Evolutionary conservation across 2,888 invertebrate genomes (phyloP).

Genomic region (Parapristionchus giblindavisi): DNA sequence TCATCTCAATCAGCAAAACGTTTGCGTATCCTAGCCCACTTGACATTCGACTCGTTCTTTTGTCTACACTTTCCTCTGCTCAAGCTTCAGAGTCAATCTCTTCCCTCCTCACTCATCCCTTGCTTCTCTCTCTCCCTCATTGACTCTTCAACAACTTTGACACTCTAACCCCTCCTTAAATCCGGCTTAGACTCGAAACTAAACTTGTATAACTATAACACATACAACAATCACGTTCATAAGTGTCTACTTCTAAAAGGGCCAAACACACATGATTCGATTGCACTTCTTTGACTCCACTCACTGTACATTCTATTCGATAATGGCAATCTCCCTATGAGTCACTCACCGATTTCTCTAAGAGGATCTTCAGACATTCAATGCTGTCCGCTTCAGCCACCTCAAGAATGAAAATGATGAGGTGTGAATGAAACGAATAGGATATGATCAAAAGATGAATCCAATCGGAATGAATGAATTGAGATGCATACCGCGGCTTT

Average conservation of each 20-base stretch:
- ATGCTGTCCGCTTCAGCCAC: slow-evolving; percentile 67
- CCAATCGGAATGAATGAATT: not conserved
- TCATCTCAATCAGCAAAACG: too few relatives aligned
- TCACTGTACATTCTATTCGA: not conserved
- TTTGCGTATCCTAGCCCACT: too few relatives aligned
- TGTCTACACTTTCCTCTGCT: too few relatives aligned
- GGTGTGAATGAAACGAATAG: not conserved
- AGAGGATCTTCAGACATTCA: slow-evolving; percentile 64
- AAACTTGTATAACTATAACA: too few relatives aligned
- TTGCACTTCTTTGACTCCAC: too few relatives aligned
- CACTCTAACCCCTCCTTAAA: not conserved
- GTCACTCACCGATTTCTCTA: slow-evolving; percentile 60
- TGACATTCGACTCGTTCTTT: too few relatives aligned
- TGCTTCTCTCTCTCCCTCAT: not conserved
- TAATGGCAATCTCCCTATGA: too few relatives aligned
- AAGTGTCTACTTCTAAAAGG: too few relatives aligned
- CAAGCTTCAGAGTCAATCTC: too few relatives aligned
- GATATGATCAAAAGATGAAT: not conserved
- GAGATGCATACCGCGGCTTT: slow-evolving; percentile 55
- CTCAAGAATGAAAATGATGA: slow-evolving; percentile 35
- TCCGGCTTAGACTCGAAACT: too few relatives aligned
- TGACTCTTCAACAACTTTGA: not conserved
- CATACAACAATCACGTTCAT: too few relatives aligned
- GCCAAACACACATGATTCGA: too few relatives aligned
- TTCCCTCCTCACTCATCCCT: slow-evolving; percentile 18